Base-by-base conservation (phyloP, 1,140 invertebrate species). In the Drosophila kepulauana region DNA sequence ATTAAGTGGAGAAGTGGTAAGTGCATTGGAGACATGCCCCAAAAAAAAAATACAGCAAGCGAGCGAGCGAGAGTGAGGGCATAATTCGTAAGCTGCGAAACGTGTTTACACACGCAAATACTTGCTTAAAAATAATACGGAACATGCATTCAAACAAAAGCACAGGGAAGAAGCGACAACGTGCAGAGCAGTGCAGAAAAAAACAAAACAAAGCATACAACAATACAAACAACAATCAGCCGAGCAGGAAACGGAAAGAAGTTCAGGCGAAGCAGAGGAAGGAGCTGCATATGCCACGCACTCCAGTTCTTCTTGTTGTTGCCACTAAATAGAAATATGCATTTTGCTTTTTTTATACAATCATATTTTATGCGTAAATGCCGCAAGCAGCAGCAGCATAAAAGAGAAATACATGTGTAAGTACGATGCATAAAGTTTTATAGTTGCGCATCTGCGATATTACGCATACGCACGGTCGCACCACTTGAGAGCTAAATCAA, bases 71-170 rank as follows among this genome's bases (percentile, higher is more conserved):
- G 20, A 25, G 20, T 25, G 20, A 49, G 51, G 72, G 66, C 64
- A 87, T 86, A 86, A 86, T 81, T 89, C 85, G 77, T 89, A 88
- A 88, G 84, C 84, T 88, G 77, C 78, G 84, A 79, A 88, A 88
- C 84, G 84, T 88, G 84, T 88, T 88, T 89, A 89, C 87, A 88
- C 77, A 89, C 85, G 85, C 80, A 88, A 88, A 88, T 88, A 88
- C 84, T 88, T 89, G 84, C 84, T 88, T 88, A 88, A 89, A 84
- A 89, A 88, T 88, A 88, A 89, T 84, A 73, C 74, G 67, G 46
- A 45, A 70, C 72, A 78, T 75, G 76, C 66, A 75, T 70, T 56
- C 66, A 54, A 75, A 72, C 52, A 62, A 63, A 43, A 57, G 41
- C 51, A 59, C 20, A 25, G 3, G 3, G 20, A 25, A 25, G 20